Evolutionary conservation across 2,888 invertebrate species (phyloP).

Genomic region (Ectemnius cavifrons): DNA sequence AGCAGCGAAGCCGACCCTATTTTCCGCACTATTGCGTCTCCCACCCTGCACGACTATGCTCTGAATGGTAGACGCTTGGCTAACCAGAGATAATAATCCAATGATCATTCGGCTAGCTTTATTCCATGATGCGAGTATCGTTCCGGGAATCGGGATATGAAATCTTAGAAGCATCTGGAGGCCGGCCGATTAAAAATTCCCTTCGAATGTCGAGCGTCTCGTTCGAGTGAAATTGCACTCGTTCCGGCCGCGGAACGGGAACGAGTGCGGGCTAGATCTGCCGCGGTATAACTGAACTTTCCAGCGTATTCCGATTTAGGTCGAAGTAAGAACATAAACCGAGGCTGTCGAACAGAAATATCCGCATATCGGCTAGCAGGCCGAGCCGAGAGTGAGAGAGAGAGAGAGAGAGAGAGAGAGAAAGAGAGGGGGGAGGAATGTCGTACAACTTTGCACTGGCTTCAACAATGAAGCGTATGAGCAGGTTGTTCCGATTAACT

Average conservation of each 20-base stretch:
- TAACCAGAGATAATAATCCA: too few relatives aligned
- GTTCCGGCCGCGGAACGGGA: too few relatives aligned
- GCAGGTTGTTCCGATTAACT: slow-evolving; percentile 36
- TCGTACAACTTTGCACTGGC: slow-evolving; percentile 15
- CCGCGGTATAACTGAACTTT: neutral
- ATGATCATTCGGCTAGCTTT: too few relatives aligned
- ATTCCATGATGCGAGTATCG: too few relatives aligned
- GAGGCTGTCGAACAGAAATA: slow-evolving; percentile 20
- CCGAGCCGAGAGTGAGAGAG: neutral
- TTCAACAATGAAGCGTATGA: slow-evolving; percentile 20
- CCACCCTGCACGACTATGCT: neutral
- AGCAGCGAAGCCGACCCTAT: neutral
- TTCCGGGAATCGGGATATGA: too few relatives aligned
- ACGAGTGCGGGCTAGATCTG: too few relatives aligned
- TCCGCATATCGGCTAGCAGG: slow-evolving; percentile 16
- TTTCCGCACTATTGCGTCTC: neutral
- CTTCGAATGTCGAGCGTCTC: too few relatives aligned
- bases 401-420: too few relatives aligned
- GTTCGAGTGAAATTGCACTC: too few relatives aligned
- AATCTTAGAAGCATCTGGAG: too few relatives aligned
- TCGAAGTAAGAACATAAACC: slow-evolving; percentile 24
- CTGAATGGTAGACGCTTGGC: too few relatives aligned
- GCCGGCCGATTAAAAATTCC: too few relatives aligned
- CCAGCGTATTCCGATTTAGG: slow-evolving; percentile 16
- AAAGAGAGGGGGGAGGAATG: slow-evolving; percentile 23